Percentiles rank a stretch among this genome's conserved stretches.
phyloP scores from a whole-genome alignment of 2,888 invertebrate species.

The Phaonia tiefii region DNA sequence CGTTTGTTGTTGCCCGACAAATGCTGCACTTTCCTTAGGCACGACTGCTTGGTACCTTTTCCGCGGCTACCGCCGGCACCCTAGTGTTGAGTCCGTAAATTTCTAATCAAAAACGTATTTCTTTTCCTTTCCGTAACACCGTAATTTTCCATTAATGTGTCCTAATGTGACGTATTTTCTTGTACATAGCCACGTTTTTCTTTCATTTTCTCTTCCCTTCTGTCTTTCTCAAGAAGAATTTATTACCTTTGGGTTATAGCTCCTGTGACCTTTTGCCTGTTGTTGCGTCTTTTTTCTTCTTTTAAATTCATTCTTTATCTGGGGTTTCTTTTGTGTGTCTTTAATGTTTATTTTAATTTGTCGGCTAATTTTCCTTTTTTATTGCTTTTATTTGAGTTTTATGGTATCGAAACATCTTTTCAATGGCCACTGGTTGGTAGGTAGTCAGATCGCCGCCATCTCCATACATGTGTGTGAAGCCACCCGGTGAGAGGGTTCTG shows the following conservation, averaged over 20 bases:
- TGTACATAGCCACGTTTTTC: no score
- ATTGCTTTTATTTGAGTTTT: constrained; percentile 32
- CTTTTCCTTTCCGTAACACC: constrained; percentile 15
- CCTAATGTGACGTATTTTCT: constrained; percentile 56
- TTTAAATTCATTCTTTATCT: constrained; percentile 36
- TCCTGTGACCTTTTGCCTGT: constrained; percentile 4
- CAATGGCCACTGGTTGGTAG: no score
- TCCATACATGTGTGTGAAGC: constrained; percentile 2
- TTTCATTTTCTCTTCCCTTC: not conserved
- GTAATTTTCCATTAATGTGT: constrained; percentile 62
- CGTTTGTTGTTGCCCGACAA: constrained; percentile 30
- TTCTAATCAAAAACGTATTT: constrained; percentile 34
- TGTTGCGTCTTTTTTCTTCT: constrained; percentile 22
- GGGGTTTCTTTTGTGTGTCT: no score
- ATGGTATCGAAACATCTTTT: constrained; percentile 33
- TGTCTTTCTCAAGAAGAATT: not conserved
- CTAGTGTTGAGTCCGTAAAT: no score
- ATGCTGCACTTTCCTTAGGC: no score
- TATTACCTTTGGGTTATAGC: constrained; percentile 1
- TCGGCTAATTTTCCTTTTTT: constrained; percentile 61
- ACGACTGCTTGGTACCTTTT: no score
- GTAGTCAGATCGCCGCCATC: not conserved
- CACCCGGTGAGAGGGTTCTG: constrained; percentile 1
- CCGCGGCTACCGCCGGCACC: no score
- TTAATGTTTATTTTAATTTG: constrained; percentile 60